A percentile compares a stretch with the other conserved stretches of the same genome.
Conservation (phyloP, 1,140 invertebrate genomes). For the Diabrotica undecimpunctata region DNA sequence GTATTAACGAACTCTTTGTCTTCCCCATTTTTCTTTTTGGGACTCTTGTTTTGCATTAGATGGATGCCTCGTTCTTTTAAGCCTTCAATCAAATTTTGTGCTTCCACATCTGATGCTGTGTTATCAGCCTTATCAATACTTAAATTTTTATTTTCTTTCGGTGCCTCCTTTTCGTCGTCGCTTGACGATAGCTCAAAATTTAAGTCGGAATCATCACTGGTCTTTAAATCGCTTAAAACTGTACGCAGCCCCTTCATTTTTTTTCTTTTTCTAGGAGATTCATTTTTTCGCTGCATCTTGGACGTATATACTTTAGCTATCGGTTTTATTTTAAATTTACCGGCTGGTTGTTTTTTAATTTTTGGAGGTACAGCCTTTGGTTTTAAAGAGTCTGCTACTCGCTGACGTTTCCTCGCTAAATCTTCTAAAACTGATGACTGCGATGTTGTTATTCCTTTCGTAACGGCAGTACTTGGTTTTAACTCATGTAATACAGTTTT, state of each 20-base stretch:
- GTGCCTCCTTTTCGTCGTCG: neutral
- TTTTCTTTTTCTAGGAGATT: neutral
- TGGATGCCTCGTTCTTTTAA: slow-evolving; percentile 17
- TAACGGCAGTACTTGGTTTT: neutral
- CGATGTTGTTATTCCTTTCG: neutral
- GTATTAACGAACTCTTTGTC: neutral
- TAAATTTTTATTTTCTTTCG: neutral
- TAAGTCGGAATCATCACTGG: neutral
- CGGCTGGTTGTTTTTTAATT: neutral
- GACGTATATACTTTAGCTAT: neutral
- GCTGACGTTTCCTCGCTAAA: slow-evolving; percentile 8
- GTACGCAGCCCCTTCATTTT: neutral
- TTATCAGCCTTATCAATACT: slow-evolving; percentile 1
- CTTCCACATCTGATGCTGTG: slow-evolving; percentile 13
- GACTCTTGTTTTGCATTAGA: slow-evolving; percentile 14
- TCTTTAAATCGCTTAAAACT: neutral
- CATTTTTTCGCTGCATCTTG: neutral
- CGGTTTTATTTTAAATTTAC: slow-evolving; percentile 16
- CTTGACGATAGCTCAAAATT: neutral
- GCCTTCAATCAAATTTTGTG: slow-evolving; percentile 15
- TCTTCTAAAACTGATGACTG: neutral
- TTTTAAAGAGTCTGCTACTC: slow-evolving; percentile 1
- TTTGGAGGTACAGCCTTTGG: neutral
- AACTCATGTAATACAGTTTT: neutral
- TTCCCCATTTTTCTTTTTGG: slow-evolving; percentile 4